Conservation (phyloP, 2,797 vertebrate genomes). For the Bufotes viridis region DNA sequence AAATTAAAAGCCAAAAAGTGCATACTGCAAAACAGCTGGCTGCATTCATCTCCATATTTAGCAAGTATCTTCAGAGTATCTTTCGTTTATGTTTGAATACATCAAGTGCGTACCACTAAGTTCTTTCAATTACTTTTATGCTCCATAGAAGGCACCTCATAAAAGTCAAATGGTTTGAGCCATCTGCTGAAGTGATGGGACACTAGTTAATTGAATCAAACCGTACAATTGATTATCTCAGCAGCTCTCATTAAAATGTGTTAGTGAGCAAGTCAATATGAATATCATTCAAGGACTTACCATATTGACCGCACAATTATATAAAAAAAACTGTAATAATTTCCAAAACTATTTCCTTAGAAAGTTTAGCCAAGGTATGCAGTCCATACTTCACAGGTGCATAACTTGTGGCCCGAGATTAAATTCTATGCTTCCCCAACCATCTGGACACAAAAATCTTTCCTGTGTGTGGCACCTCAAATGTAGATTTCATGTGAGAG, state of each 20-base stretch:
- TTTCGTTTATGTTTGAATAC: constrained; percentile 56
- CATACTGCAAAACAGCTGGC: constrained; percentile 36
- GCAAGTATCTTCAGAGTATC: constrained; percentile 54
- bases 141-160: constrained; percentile 55
- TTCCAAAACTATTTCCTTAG: not conserved
- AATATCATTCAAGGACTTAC: constrained; percentile 35
- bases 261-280: constrained; percentile 41
- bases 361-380: not conserved
- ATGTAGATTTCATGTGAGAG: no score
- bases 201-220: constrained; percentile 60
- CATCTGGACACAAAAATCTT: no score
- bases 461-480: no score
- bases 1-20: constrained; percentile 2
- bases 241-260: constrained; percentile 52
- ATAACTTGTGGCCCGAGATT: no score
- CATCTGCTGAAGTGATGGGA: constrained; percentile 57
- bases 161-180: constrained; percentile 61
- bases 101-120: constrained; percentile 51
- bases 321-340: not conserved
- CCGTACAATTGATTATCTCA: constrained; percentile 56
- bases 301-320: not conserved
- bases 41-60: constrained; percentile 55
- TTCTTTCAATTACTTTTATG: constrained; percentile 60
- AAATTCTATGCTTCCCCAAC: no score
- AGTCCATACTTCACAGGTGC: not conserved